phyloP scores from a whole-genome alignment of 2,888 invertebrate species.

The Lycaena phlaeas region DNA sequence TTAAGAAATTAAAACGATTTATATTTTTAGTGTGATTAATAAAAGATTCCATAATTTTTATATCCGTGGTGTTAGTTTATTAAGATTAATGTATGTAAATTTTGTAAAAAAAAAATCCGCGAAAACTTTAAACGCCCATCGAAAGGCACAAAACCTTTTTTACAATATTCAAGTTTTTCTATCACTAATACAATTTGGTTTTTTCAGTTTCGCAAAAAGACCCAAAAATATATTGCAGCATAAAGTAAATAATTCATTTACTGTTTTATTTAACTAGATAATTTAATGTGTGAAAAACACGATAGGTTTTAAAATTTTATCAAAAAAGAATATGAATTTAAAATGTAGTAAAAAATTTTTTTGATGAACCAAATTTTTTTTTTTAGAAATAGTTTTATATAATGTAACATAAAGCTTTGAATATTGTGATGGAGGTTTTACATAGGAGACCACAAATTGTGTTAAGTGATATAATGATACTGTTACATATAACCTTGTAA shows the following conservation, averaged over 20 bases:
- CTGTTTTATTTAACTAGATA: too few relatives aligned
- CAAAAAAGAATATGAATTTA: too few relatives aligned
- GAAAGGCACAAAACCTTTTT: neutral
- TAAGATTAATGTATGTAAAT: slow-evolving; percentile 48
- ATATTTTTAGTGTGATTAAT: slow-evolving; percentile 37
- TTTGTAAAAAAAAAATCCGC: slow-evolving; percentile 49
- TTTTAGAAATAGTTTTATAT: neutral
- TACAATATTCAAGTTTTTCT: neutral
- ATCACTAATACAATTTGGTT: too few relatives aligned
- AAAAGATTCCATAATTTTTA: slow-evolving; percentile 57
- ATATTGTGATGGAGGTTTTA: slow-evolving; percentile 15
- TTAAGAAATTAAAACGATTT: slow-evolving; percentile 36
- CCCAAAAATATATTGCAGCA: too few relatives aligned
- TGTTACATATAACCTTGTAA: slow-evolving; percentile 53
- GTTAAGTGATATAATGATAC: slow-evolving; percentile 39
- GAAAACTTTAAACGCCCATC: slow-evolving; percentile 20
- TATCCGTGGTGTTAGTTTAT: slow-evolving; percentile 40
- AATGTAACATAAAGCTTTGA: slow-evolving; percentile 16
- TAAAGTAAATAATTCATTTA: too few relatives aligned
- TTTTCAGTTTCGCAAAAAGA: too few relatives aligned
- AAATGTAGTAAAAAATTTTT: too few relatives aligned
- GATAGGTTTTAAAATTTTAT: too few relatives aligned
- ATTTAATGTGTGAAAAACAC: too few relatives aligned
- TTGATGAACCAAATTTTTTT: too few relatives aligned
- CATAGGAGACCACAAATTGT: slow-evolving; percentile 33